phyloP scores from a whole-genome alignment of 1,140 invertebrate species.

The Eurosta solidaginis region DNA sequence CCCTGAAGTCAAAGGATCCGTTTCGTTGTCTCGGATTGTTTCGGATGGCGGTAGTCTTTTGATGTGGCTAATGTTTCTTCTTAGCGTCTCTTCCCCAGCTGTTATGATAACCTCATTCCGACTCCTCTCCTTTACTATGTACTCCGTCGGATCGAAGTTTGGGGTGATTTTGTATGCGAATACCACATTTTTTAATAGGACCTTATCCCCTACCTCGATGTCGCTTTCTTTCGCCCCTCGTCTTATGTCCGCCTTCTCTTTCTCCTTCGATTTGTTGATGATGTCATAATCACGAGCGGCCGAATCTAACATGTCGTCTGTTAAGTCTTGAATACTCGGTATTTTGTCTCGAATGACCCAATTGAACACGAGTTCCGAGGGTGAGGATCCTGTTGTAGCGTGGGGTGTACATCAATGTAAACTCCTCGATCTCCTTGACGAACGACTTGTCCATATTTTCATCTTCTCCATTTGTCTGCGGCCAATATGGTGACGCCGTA shows the following conservation, averaged over 20 bases:
- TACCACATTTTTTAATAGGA: not conserved
- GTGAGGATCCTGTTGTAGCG: conserved; percentile 18
- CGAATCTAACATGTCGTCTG: not conserved
- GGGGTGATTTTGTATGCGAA: conserved; percentile 10
- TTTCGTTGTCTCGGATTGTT: too few species aligned
- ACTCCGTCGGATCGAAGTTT: not conserved
- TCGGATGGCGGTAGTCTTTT: not conserved
- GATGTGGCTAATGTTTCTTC: not conserved
- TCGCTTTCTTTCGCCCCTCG: not conserved
- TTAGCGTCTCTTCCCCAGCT: not conserved
- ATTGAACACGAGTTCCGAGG: conserved; percentile 34
- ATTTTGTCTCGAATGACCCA: conserved; percentile 34
- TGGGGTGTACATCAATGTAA: conserved; percentile 32
- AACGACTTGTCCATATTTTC: conserved; percentile 19
- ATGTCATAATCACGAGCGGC: not conserved
- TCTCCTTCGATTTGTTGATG: conserved; percentile 2
- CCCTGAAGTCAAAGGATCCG: not conserved
- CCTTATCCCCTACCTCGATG: not conserved
- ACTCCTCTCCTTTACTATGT: not conserved
- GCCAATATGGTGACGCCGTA: not conserved
- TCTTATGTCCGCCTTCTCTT: not conserved
- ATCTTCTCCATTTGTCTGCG: conserved; percentile 22
- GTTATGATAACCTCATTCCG: not conserved
- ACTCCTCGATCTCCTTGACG: conserved; percentile 28
- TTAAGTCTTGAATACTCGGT: conserved; percentile 30